These are phyloP conservation scores for Wasmannia auropunctata DNA, from an alignment of 1,140 invertebrate species.

Conservation along the genomic window DNA sequence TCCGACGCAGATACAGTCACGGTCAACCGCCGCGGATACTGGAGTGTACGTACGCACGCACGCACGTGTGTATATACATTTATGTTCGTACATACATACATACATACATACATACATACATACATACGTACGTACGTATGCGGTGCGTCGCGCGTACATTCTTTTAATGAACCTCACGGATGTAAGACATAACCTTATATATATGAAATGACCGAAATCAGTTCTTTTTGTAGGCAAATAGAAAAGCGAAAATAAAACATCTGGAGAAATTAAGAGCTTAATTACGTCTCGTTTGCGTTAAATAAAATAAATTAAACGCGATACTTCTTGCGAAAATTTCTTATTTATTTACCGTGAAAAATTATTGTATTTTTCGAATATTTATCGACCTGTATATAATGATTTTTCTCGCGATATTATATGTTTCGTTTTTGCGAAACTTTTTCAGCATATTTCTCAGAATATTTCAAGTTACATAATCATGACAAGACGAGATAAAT, in stretches of 20 bases:
- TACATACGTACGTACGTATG: background rate
- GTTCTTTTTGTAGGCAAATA: background rate
- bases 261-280: no score
- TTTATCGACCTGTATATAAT: background rate
- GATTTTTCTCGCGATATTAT: no score
- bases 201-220: background rate
- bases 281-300: no score
- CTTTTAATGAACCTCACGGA: background rate
- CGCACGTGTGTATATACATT: background rate
- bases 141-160: background rate
- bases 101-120: background rate
- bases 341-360: background rate
- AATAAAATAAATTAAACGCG: background rate
- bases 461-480: background rate
- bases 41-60: background rate
- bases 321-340: background rate
- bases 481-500: background rate
- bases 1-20: constrained; percentile 83
- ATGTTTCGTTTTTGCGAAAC: background rate
- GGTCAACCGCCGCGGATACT: constrained; percentile 68
- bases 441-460: background rate
- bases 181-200: constrained; percentile 23
- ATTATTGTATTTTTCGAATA: background rate
- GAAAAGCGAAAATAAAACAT: background rate
- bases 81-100: background rate